Percentiles rank a stretch among this genome's conserved stretches.
Evolutionary conservation across 2,888 invertebrate species (phyloP).

Genomic region (Herminia tarsipennalis): DNA sequence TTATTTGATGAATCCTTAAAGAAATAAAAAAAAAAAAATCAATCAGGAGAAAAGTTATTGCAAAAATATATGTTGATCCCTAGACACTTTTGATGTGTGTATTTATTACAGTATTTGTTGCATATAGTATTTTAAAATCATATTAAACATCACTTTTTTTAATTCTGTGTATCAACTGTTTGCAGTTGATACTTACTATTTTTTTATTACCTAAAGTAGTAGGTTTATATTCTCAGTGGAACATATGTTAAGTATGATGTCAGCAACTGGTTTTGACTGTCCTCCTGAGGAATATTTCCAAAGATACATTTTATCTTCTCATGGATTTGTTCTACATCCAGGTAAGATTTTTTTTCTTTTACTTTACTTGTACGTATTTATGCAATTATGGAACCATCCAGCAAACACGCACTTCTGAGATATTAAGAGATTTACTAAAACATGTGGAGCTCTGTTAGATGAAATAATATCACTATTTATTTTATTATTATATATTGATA

Average conservation of each 20-base stretch:
- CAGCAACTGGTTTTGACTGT: slow-evolving; percentile 73
- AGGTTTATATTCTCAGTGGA: slow-evolving; percentile 77
- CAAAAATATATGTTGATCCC: too few species aligned
- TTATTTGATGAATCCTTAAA: too few species aligned
- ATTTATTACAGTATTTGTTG: too few species aligned
- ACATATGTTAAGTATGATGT: slow-evolving; percentile 86
- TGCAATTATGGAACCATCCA: background rate
- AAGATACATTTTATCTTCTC: slow-evolving; percentile 66
- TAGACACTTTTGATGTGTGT: too few species aligned
- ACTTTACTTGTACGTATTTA: background rate
- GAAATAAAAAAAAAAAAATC: too few species aligned
- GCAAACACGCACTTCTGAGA: background rate
- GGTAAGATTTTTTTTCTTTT: slow-evolving; percentile 48
- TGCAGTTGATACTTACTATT: background rate
- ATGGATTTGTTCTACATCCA: slow-evolving; percentile 73
- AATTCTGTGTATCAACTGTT: background rate
- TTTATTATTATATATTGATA: too few species aligned
- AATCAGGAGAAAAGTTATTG: too few species aligned
- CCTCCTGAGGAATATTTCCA: slow-evolving; percentile 62
- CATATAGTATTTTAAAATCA: background rate
- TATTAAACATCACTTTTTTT: background rate
- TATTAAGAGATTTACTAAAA: background rate
- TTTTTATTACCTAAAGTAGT: background rate
- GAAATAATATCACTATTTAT: too few species aligned
- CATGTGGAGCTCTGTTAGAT: background rate